Percentiles rank a stretch among this genome's conserved stretches.
These are phyloP conservation scores for Gambelia wislizenii DNA, from an alignment of 2,797 vertebrate genomes.

Conservation along the genomic window DNA sequence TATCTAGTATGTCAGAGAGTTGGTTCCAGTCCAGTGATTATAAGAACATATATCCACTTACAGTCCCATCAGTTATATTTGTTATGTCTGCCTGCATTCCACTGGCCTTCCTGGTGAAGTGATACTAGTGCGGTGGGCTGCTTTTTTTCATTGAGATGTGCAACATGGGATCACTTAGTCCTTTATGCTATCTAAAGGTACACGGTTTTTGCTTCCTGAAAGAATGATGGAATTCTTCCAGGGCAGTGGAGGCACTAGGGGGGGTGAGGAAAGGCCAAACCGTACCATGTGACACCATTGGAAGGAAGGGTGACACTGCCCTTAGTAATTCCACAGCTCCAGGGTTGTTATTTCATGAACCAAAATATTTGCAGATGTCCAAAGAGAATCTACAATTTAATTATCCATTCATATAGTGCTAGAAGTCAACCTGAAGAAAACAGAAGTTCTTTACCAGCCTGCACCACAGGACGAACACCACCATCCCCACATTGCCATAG, in stretches of 20 bases:
- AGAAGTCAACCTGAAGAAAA: no score
- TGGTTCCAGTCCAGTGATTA: neutral
- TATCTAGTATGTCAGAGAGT: neutral
- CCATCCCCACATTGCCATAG: no score
- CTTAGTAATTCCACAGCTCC: no score
- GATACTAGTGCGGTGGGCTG: neutral
- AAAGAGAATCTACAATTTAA: neutral
- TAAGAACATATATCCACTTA: neutral
- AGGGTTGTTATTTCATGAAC: neutral
- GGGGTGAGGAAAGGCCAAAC: no score
- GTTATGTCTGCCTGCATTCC: neutral
- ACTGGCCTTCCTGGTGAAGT: neutral
- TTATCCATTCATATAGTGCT: neutral
- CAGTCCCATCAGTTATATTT: neutral
- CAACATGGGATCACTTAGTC: neutral
- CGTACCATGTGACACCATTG: no score
- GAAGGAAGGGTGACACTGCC: no score
- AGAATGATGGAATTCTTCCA: neutral
- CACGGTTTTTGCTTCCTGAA: neutral
- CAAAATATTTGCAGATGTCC: conserved; percentile 3
- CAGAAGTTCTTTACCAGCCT: no score
- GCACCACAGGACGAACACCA: no score
- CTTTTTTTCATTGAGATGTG: neutral
- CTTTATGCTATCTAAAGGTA: neutral
- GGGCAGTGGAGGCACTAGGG: no score